Evolutionary conservation across 2,888 invertebrate species (phyloP).

Genomic region (Adelphocoris suturalis): DNA sequence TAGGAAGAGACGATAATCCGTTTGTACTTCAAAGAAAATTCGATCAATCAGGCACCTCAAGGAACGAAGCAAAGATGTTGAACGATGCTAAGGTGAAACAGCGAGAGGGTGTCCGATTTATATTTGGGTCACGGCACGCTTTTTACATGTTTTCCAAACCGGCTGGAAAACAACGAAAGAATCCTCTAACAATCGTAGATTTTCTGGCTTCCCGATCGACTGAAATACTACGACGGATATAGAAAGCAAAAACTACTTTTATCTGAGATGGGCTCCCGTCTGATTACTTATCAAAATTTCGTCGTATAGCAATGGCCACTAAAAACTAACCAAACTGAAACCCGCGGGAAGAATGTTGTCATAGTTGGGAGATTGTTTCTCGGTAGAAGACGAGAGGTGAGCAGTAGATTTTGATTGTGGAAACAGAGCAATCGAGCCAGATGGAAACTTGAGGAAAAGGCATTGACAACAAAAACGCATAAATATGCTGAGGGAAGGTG

Average conservation of each 20-base stretch:
- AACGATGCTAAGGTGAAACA: background rate
- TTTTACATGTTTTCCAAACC: conserved; percentile 41
- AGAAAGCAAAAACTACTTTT: conserved; percentile 53
- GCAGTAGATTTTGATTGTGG: background rate
- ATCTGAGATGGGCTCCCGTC: conserved; percentile 46
- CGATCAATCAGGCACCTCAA: background rate
- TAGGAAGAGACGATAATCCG: background rate
- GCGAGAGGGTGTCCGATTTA: conserved; percentile 37
- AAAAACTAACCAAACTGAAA: conserved; percentile 42
- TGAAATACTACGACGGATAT: conserved; percentile 10
- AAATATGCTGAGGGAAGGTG: conserved; percentile 50
- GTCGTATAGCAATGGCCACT: conserved; percentile 64
- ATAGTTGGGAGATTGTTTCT: background rate
- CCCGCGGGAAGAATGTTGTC: conserved; percentile 44
- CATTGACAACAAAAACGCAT: conserved; percentile 44
- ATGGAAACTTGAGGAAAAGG: conserved; percentile 45
- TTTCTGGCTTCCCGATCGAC: background rate
- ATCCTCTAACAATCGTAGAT: background rate
- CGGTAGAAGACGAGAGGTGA: background rate
- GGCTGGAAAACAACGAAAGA: conserved; percentile 15
- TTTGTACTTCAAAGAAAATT: background rate
- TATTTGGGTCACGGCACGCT: conserved; percentile 70
- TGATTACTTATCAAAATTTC: conserved; percentile 69
- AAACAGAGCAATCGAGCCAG: conserved; percentile 3
- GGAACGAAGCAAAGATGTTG: background rate